A percentile compares a stretch with the other conserved stretches of the same genome.
These are phyloP conservation scores for Diloba caeruleocephala DNA, from an alignment of 2,888 invertebrate species.

Conservation along the genomic window DNA sequence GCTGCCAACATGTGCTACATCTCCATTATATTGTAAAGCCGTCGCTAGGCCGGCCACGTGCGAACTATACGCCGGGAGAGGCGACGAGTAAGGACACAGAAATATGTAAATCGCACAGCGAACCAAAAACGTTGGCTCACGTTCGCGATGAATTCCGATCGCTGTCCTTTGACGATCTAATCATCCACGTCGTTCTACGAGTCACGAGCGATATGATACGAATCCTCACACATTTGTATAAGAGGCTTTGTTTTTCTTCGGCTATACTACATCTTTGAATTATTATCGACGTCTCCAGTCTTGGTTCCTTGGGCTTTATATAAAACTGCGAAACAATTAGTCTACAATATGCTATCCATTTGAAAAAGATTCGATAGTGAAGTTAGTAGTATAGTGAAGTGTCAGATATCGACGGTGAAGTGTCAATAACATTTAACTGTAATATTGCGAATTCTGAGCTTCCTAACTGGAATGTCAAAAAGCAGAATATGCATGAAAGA, in stretches of 20 bases:
- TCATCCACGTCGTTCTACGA: conserved; percentile 53
- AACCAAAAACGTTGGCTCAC: conserved; percentile 73
- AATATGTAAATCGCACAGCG: conserved; percentile 77
- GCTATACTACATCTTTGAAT: conserved; percentile 14
- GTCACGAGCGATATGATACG: conserved; percentile 58
- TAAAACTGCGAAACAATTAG: no score
- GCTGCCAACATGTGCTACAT: conserved; percentile 65
- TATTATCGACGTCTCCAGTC: conserved; percentile 2
- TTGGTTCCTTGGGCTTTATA: no score
- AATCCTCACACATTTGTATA: conserved; percentile 34
- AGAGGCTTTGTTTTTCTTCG: conserved; percentile 16
- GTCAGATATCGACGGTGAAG: no score
- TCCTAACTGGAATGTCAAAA: no score
- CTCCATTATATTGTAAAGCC: conserved; percentile 63
- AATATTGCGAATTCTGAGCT: no score
- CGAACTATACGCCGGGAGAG: conserved; percentile 62
- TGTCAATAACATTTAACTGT: no score
- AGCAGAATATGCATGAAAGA: no score
- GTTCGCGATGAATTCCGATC: conserved; percentile 67
- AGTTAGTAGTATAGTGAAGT: no score
- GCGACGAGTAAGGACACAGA: conserved; percentile 61
- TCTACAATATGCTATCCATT: no score
- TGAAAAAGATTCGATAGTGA: no score
- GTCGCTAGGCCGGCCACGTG: conserved; percentile 72
- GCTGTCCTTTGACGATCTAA: conserved; percentile 66